Conservation (phyloP, 2,113 vertebrate species). For the Ginglymostoma cirratum region DNA sequence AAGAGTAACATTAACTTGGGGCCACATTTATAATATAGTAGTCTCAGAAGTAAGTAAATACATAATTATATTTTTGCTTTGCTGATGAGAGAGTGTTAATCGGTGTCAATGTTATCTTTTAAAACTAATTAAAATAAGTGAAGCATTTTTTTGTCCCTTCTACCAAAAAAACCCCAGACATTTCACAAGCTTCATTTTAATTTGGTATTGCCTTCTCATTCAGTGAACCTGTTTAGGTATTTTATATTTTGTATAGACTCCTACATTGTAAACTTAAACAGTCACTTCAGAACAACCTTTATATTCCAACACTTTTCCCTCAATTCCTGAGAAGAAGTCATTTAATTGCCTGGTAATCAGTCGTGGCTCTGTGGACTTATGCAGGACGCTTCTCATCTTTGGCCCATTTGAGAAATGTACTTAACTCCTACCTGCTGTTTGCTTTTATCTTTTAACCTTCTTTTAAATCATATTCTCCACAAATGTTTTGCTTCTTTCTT, state of each 20-base stretch:
- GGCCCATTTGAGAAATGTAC: background rate
- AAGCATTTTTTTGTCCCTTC: background rate
- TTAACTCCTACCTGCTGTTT: background rate
- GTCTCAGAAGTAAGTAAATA: background rate
- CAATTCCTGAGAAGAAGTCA: background rate
- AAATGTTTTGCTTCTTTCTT: too few species aligned
- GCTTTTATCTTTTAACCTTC: background rate
- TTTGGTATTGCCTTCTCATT: background rate
- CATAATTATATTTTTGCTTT: background rate
- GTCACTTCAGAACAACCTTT: background rate
- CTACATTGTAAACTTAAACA: background rate
- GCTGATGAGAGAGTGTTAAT: background rate
- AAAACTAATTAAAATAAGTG: background rate
- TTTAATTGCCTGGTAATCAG: background rate
- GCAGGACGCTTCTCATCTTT: background rate
- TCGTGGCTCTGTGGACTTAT: background rate
- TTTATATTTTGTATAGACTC: background rate
- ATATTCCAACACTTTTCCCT: background rate
- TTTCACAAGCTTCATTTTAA: background rate
- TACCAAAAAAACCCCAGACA: background rate
- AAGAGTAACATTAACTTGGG: background rate
- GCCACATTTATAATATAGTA: background rate
- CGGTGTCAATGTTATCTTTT: background rate
- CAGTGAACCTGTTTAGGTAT: background rate
- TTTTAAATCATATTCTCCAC: background rate